Conservation (phyloP, 2,888 invertebrate species). For the Parasteatoda lunata region DNA sequence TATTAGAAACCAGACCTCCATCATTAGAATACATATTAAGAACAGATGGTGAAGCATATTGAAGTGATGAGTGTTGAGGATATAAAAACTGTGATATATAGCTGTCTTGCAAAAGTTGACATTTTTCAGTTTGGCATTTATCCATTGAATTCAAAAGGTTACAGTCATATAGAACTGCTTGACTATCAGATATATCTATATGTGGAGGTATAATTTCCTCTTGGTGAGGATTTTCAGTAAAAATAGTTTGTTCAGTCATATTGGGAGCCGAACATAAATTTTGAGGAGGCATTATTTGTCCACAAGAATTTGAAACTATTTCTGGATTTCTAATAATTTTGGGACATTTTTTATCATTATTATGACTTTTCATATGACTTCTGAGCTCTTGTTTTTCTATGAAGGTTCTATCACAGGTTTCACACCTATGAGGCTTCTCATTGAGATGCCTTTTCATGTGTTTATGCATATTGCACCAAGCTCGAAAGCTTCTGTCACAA, state of each 20-base stretch:
- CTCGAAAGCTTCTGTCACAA: slow-evolving; percentile 66
- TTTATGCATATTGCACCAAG: slow-evolving; percentile 69
- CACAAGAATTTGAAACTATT: slow-evolving; percentile 17
- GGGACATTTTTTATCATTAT: slow-evolving; percentile 70
- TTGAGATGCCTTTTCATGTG: slow-evolving; percentile 69
- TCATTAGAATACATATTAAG: slow-evolving; percentile 56
- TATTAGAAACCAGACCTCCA: slow-evolving; percentile 21
- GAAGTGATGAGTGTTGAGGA: slow-evolving; percentile 51
- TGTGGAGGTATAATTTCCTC: slow-evolving; percentile 45
- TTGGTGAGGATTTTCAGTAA: slow-evolving; percentile 16
- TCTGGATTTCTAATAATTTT: slow-evolving; percentile 15
- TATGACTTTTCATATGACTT: slow-evolving; percentile 71
- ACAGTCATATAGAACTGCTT: slow-evolving; percentile 57
- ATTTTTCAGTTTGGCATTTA: slow-evolving; percentile 53
- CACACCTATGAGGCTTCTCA: slow-evolving; percentile 69
- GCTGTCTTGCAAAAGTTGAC: slow-evolving; percentile 53
- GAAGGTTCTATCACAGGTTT: slow-evolving; percentile 70
- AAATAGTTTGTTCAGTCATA: slow-evolving; percentile 17
- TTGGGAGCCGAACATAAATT: slow-evolving; percentile 27
- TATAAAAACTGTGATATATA: slow-evolving; percentile 63
- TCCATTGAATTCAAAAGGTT: slow-evolving; percentile 48
- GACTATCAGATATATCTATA: slow-evolving; percentile 55
- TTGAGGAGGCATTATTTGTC: slow-evolving; percentile 14
- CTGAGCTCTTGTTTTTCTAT: slow-evolving; percentile 70
- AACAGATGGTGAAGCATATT: slow-evolving; percentile 52